Conservation (phyloP, 1,140 invertebrate species). For the Orussus abietinus region DNA sequence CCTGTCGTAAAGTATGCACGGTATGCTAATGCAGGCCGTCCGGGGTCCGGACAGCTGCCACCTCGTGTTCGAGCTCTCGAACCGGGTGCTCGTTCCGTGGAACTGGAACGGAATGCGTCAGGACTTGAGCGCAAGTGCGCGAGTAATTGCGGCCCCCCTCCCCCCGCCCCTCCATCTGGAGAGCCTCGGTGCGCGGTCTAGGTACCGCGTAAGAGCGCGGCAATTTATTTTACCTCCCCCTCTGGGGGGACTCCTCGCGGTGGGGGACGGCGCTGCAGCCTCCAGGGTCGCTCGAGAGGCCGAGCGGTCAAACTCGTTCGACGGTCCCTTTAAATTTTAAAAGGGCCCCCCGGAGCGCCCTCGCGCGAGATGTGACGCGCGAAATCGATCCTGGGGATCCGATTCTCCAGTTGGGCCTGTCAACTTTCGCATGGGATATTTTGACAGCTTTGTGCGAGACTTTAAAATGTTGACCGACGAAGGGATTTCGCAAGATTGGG, state of each 20-base stretch:
- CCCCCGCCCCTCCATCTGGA: too few species aligned
- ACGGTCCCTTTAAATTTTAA: constrained; percentile 1
- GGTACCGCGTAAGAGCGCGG: too few species aligned
- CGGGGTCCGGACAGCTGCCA: constrained; percentile 22
- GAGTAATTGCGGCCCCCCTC: neutral
- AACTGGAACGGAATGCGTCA: constrained; percentile 34
- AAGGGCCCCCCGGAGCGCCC: neutral
- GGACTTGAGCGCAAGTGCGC: neutral
- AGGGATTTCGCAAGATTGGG: too few species aligned
- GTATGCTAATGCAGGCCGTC: constrained; percentile 28
- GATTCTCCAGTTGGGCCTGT: too few species aligned
- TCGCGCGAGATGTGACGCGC: too few species aligned
- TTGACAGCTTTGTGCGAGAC: too few species aligned
- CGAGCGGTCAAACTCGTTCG: neutral
- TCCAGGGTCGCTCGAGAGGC: too few species aligned
- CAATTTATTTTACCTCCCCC: neutral
- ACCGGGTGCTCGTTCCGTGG: constrained; percentile 28
- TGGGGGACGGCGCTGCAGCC: too few species aligned
- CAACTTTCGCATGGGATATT: too few species aligned
- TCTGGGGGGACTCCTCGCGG: neutral
- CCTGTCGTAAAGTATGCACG: constrained; percentile 27
- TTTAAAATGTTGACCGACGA: too few species aligned
- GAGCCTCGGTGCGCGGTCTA: too few species aligned
- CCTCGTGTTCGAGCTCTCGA: constrained; percentile 8
- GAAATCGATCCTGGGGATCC: too few species aligned